phyloP scores from a whole-genome alignment of 1,140 invertebrate species.

The Temnothorax longispinosus region DNA sequence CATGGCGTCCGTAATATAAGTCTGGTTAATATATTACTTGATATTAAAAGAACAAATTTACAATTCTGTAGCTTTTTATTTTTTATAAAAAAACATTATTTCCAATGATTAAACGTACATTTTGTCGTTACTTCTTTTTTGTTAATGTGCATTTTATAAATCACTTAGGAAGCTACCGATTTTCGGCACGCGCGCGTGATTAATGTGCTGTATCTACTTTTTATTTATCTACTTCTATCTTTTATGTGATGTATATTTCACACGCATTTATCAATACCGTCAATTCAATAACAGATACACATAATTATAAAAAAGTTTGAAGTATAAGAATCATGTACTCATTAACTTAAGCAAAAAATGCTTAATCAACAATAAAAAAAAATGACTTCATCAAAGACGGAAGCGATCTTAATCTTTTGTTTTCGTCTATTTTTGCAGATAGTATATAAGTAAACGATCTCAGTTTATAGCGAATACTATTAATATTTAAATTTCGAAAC shows the following conservation, averaged over 20 bases:
- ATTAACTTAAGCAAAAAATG: neutral
- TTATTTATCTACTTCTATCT: conserved; percentile 2
- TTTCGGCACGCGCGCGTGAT: neutral
- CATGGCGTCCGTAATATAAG: conserved; percentile 48
- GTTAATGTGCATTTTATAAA: neutral
- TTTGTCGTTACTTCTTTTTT: neutral
- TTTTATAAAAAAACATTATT: neutral
- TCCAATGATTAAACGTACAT: neutral
- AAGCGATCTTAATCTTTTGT: neutral
- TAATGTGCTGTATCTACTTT: conserved; percentile 9
- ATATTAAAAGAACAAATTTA: neutral
- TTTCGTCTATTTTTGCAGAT: neutral
- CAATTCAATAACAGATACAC: neutral
- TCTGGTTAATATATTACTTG: neutral
- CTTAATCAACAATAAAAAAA: neutral
- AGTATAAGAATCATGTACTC: neutral
- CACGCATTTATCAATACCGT: neutral
- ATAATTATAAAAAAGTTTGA: neutral
- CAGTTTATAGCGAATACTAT: neutral
- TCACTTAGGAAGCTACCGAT: neutral
- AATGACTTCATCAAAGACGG: neutral
- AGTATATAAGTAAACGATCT: neutral
- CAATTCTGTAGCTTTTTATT: neutral
- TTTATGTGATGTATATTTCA: neutral
- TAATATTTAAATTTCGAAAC: neutral